phyloP scores from a whole-genome alignment of 2,888 invertebrate species.

The Crossocerus cetratus region DNA sequence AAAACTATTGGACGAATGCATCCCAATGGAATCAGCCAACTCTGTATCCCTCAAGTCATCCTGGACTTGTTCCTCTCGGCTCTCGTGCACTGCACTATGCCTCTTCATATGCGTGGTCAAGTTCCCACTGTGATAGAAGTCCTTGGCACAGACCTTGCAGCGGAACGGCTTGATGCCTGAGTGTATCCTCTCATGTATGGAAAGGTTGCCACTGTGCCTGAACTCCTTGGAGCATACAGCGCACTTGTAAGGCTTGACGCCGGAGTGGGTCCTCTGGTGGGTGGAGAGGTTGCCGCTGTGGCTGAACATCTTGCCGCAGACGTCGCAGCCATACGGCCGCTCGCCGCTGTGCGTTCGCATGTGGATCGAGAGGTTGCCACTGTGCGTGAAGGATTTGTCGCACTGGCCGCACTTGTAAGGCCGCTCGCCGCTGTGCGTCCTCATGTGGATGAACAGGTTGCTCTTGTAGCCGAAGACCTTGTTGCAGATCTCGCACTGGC shows the following conservation, averaged over 20 bases:
- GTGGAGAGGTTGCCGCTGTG: conserved; percentile 75
- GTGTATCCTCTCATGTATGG: conserved; percentile 75
- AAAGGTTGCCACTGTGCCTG: conserved; percentile 75
- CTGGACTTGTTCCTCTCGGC: neutral
- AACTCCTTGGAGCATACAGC: conserved; percentile 73
- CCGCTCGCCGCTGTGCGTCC: conserved; percentile 74
- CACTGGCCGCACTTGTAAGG: conserved; percentile 75
- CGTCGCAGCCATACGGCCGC: conserved; percentile 74
- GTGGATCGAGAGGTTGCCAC: conserved; percentile 74
- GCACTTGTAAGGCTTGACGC: conserved; percentile 75
- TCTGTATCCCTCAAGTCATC: neutral
- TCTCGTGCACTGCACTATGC: conserved; percentile 41
- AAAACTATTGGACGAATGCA: too few relatives aligned
- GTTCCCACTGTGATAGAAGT: conserved; percentile 75
- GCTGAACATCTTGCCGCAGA: conserved; percentile 76
- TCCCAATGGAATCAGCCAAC: neutral
- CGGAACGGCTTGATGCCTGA: conserved; percentile 76
- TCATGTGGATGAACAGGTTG: conserved; percentile 75
- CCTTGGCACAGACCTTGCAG: conserved; percentile 74
- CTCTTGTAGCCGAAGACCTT: conserved; percentile 75
- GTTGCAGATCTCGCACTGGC: conserved; percentile 75
- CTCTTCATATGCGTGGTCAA: conserved; percentile 76
- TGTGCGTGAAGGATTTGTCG: conserved; percentile 75
- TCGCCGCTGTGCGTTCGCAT: conserved; percentile 76
- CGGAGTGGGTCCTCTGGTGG: conserved; percentile 73